phyloP scores from a whole-genome alignment of 2,888 invertebrate species.

The Boloria euphrosyne region DNA sequence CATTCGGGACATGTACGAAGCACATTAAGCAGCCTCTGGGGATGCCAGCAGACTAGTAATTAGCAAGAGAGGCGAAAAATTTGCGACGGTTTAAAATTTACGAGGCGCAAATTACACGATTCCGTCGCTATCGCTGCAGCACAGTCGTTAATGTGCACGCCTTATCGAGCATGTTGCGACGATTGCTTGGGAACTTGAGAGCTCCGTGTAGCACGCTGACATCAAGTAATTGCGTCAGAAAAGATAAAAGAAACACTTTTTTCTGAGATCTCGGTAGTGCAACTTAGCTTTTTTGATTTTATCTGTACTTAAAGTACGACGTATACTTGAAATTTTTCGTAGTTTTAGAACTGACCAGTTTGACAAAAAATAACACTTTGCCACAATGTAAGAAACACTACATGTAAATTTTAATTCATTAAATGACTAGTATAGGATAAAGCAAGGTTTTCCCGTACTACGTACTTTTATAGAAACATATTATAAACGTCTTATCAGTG shows the following conservation, averaged over 20 bases:
- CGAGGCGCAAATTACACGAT: slow-evolving; percentile 82
- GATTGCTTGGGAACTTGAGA: slow-evolving; percentile 43
- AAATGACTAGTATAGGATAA: slow-evolving; percentile 1
- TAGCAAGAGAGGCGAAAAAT: slow-evolving; percentile 80
- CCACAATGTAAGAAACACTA: not conserved
- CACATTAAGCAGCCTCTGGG: slow-evolving; percentile 78
- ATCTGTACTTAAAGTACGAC: too few relatives aligned
- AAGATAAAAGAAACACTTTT: slow-evolving; percentile 43
- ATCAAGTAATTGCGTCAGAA: slow-evolving; percentile 62
- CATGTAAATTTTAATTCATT: not conserved
- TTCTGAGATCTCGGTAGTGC: too few relatives aligned
- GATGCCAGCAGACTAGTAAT: slow-evolving; percentile 78
- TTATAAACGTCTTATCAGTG: slow-evolving; percentile 53
- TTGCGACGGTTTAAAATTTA: slow-evolving; percentile 81
- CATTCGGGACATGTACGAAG: slow-evolving; percentile 76
- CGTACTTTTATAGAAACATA: slow-evolving; percentile 20
- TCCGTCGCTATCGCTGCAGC: slow-evolving; percentile 76
- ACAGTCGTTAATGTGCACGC: slow-evolving; percentile 76
- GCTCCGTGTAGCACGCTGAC: slow-evolving; percentile 46
- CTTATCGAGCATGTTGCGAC: slow-evolving; percentile 70
- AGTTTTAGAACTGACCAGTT: too few relatives aligned
- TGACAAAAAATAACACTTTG: too few relatives aligned
- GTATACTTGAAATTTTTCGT: too few relatives aligned
- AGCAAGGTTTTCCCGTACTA: not conserved
- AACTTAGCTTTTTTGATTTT: too few relatives aligned